Evolutionary conservation across 2,797 vertebrate genomes (phyloP), one percentile per base, ranked within the genome.

Genomic region (Muraenolepis orangiensis): DNA sequence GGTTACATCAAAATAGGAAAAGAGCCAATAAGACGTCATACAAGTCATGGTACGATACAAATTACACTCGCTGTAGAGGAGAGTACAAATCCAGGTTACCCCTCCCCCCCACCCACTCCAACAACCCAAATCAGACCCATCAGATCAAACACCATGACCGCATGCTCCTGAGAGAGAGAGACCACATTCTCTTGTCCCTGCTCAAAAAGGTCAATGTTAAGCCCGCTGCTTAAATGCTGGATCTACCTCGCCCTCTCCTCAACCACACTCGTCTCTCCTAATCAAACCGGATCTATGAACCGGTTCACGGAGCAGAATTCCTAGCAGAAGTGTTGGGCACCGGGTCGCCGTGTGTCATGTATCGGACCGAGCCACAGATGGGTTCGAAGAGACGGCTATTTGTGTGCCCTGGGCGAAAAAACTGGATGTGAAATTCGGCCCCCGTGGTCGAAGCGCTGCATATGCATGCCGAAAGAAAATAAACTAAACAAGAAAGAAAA

Each of bases 131-230:
- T 75, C 64, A 79, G 81, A 84, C 42, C 8, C 8, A 86, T 69
- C 86, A 81, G 78, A 82, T 82, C 84, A 83, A 88, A 84, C n/a
- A 88, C 81, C 87, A 89, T 80, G 81, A 83, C 80, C 81, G 84
- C 87, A 90, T 87, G 89, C 87, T 75, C n/a, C n/a, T n/a, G n/a
- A n/a, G n/a, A 84, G 81, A 79, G 82, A 84, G 86, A 77, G 83
- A 80, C 78, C 76, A 80, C 80, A 76, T 69, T 83, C 76, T 87
- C 75, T 81, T 72, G 71, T 69, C 86, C 88, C 85, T 83, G 46
- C 67, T 64, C 4, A 36, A 51, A 82, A 51, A 82, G 38, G 84
- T 87, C 78, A 20, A 8, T 79, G 77, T 81, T 72, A 74, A 72
- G 46, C 46, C 46, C 7, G 3, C 32, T 34, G 32, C 26, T 10